A percentile compares a stretch with the other conserved stretches of the same genome.
phyloP scores from a whole-genome alignment of 2,797 vertebrate genomes.

The Otus scops region DNA sequence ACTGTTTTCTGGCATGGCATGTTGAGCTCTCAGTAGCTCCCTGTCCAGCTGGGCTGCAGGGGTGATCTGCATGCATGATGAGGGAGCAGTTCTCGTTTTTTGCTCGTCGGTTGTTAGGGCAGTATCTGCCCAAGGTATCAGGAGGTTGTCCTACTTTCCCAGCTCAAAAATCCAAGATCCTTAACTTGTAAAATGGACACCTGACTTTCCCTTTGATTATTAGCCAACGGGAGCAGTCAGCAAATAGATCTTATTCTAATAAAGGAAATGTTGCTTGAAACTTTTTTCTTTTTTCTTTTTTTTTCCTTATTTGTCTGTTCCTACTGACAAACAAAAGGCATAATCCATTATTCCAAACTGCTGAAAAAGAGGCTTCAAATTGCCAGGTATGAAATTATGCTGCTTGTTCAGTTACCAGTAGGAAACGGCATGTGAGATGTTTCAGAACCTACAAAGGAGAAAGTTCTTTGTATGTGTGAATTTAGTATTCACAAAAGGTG shows the following conservation, averaged over 20 bases:
- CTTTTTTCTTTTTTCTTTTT: background rate
- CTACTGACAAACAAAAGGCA: slow-evolving; percentile 41
- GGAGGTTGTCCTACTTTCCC: slow-evolving; percentile 36
- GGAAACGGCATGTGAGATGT: background rate
- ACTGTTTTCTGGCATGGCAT: slow-evolving; percentile 10
- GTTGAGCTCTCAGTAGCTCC: slow-evolving; percentile 24
- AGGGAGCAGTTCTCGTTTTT: background rate
- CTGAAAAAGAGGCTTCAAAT: slow-evolving; percentile 48
- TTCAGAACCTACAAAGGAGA: slow-evolving; percentile 56
- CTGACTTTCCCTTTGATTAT: slow-evolving; percentile 4
- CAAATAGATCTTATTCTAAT: slow-evolving; percentile 20
- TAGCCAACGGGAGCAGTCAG: background rate
- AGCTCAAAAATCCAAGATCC: background rate
- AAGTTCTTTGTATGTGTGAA: slow-evolving; percentile 60
- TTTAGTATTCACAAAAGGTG: slow-evolving; percentile 62
- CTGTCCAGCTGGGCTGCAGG: slow-evolving; percentile 35
- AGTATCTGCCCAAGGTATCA: slow-evolving; percentile 16
- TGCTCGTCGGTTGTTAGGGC: background rate
- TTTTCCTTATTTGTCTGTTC: background rate
- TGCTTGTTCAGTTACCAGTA: slow-evolving; percentile 43
- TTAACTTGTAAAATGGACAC: background rate
- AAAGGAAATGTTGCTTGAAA: slow-evolving; percentile 8
- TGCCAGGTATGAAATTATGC: slow-evolving; percentile 57
- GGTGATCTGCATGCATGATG: slow-evolving; percentile 41
- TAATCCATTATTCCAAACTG: slow-evolving; percentile 45